Evolutionary conservation across 2,113 vertebrate species (phyloP).

Genomic region (Tupaia chinensis): DNA sequence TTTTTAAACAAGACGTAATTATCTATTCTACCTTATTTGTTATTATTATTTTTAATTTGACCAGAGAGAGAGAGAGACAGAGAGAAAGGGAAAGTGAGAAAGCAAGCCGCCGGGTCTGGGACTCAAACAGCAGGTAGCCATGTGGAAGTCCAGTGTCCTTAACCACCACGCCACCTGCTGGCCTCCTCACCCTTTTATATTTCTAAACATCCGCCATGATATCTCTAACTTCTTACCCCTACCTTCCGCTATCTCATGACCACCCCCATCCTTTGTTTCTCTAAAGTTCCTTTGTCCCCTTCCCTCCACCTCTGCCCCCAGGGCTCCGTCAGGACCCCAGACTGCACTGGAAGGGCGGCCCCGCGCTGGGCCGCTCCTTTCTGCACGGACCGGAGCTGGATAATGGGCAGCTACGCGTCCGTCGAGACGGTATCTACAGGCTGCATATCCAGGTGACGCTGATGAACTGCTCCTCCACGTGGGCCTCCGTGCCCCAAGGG

Average conservation of each 20-base stretch:
- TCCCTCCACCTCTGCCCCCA: neutral
- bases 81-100: too few species aligned
- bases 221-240: too few species aligned
- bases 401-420: slow-evolving; percentile 37
- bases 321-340: neutral
- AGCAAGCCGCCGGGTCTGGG: too few species aligned
- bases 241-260: neutral
- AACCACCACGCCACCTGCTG: too few species aligned
- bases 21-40: too few species aligned
- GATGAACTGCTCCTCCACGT: slow-evolving; percentile 42
- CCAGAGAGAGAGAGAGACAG: too few species aligned
- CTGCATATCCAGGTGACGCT: slow-evolving; percentile 77
- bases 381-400: slow-evolving; percentile 2
- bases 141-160: too few species aligned
- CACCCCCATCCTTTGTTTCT: neutral
- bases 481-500: rapidly evolving
- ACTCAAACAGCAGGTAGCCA: too few species aligned
- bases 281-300: neutral
- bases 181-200: too few species aligned
- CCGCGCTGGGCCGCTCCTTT: slow-evolving; percentile 71
- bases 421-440: slow-evolving; percentile 25
- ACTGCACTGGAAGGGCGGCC: slow-evolving; percentile 52
- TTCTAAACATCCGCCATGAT: too few species aligned
- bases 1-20: too few species aligned
- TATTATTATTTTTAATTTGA: too few species aligned